These are phyloP conservation scores for Seira sanloemensis DNA, from an alignment of 2,888 invertebrate genomes.

Conservation along the genomic window DNA sequence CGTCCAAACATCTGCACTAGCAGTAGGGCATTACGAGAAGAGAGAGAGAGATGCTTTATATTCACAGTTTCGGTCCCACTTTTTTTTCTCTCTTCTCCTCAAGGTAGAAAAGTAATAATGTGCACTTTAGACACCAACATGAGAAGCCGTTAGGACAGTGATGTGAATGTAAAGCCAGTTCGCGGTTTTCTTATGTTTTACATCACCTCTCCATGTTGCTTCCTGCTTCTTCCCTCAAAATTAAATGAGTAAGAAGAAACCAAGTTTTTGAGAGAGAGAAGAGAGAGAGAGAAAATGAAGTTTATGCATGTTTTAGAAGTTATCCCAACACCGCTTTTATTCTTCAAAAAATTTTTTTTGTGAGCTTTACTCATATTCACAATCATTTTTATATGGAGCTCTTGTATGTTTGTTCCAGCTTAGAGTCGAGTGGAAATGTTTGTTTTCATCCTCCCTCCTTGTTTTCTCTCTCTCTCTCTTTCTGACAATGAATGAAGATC, in stretches of 20 bases:
- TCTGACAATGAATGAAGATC: conserved; percentile 44
- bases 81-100: background rate
- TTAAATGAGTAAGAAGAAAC: conserved; percentile 57
- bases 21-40: background rate
- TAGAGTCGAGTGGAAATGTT: conserved; percentile 10
- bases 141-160: conserved; percentile 35
- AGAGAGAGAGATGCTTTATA: too few species aligned
- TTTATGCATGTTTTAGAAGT: conserved; percentile 19
- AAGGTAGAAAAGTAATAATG: background rate
- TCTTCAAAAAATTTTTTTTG: background rate
- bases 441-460: conserved; percentile 33
- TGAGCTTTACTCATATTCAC: background rate
- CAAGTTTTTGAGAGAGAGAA: conserved; percentile 5
- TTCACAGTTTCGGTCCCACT: background rate
- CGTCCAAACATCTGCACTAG: background rate
- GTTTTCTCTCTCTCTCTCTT: background rate
- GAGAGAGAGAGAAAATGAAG: background rate
- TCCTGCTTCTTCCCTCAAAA: conserved; percentile 30
- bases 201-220: conserved; percentile 38
- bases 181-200: conserved; percentile 59
- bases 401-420: background rate
- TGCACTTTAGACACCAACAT: background rate
- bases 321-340: background rate
- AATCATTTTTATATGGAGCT: background rate
- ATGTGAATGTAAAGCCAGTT: conserved; percentile 40